Evolutionary conservation across 1,140 invertebrate species (phyloP).

Genomic region (Dinoponera quadriceps): DNA sequence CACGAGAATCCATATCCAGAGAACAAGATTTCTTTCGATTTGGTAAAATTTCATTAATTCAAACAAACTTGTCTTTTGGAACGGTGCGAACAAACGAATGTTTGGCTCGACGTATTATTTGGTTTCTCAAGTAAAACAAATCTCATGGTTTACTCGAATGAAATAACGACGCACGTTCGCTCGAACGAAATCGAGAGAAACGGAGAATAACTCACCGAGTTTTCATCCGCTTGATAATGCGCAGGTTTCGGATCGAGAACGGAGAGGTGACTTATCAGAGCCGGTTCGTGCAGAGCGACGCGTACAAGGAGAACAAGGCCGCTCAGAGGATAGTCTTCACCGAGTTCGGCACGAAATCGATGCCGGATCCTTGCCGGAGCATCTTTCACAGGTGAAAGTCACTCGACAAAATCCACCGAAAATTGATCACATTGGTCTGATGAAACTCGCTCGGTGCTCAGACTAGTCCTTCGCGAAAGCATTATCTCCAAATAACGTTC

Average conservation of each 20-base stretch:
- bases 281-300: conserved; percentile 91
- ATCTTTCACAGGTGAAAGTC: conserved; percentile 90
- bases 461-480: too few species aligned
- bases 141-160: too few species aligned
- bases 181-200: not conserved
- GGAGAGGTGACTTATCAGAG: conserved; percentile 93
- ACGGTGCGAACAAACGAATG: too few species aligned
- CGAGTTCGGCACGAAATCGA: conserved; percentile 93
- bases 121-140: too few species aligned
- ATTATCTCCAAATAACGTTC: too few species aligned
- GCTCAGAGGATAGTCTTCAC: conserved; percentile 93
- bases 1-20: not conserved
- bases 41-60: too few species aligned
- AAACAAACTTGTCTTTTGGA: too few species aligned
- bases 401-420: too few species aligned
- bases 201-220: not conserved
- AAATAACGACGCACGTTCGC: not conserved
- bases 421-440: too few species aligned
- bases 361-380: conserved; percentile 92
- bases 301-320: conserved; percentile 90
- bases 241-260: conserved; percentile 90
- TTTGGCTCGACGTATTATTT: too few species aligned
- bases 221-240: conserved; percentile 15
- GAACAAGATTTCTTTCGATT: too few species aligned
- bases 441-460: too few species aligned